phyloP scores from a whole-genome alignment of 2,113 vertebrate species.

The Hepsetus odoe region DNA sequence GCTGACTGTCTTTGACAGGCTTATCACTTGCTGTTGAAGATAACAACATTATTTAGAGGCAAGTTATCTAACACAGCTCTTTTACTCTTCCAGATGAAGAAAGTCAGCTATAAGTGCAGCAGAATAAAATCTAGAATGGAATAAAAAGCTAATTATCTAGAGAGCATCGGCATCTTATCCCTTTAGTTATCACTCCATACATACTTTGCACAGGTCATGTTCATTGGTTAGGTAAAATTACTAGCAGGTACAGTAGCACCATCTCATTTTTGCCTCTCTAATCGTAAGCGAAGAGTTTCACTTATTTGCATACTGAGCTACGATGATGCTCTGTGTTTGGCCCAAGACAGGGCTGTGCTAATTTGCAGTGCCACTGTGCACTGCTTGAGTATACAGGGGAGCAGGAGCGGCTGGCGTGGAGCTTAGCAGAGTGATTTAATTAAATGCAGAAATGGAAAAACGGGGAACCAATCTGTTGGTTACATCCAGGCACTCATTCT shows the following conservation, averaged over 20 bases:
- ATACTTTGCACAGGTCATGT: not conserved
- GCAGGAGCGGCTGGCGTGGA: not conserved
- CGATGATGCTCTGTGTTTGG: not conserved
- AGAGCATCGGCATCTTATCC: too few species aligned
- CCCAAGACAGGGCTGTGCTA: not conserved
- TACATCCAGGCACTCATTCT: slow-evolving; percentile 16
- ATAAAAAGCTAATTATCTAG: too few species aligned
- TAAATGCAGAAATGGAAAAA: slow-evolving; percentile 26
- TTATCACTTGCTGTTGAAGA: not conserved
- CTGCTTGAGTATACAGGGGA: not conserved
- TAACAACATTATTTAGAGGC: not conserved
- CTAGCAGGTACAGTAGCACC: not conserved
- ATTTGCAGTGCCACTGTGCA: not conserved
- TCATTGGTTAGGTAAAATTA: not conserved
- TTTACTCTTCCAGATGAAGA: too few species aligned
- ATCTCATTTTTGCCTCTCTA: not conserved
- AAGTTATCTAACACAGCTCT: too few species aligned
- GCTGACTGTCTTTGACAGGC: not conserved
- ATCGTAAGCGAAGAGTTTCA: not conserved
- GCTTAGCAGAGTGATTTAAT: slow-evolving; percentile 21
- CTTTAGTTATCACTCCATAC: not conserved
- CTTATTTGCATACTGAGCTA: not conserved
- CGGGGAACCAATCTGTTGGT: not conserved
- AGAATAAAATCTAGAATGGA: too few species aligned
- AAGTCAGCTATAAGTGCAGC: too few species aligned